Evolutionary conservation across 2,113 vertebrate species (phyloP).

Genomic region (Onychorhynchus coronatus): DNA sequence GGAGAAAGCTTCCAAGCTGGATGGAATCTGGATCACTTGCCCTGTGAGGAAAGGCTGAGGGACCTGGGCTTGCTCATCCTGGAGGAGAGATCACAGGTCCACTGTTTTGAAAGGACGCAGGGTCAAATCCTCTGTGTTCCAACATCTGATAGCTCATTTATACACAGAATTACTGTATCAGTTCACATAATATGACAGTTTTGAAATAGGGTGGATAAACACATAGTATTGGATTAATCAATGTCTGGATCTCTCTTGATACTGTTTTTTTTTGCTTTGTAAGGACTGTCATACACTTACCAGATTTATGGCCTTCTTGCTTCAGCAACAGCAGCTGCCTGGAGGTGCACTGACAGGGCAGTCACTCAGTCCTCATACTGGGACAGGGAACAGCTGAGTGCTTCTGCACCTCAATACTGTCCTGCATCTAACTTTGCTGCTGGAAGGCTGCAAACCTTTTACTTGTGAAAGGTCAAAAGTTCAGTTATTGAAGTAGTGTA

Average conservation of each 20-base stretch:
- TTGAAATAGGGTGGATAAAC: background rate
- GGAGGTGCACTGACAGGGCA: background rate
- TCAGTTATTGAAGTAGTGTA: background rate
- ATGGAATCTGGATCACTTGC: background rate
- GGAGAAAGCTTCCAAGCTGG: background rate
- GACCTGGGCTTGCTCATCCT: background rate
- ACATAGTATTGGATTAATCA: background rate
- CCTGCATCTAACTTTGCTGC: background rate
- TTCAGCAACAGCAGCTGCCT: rapidly evolving
- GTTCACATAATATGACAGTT: background rate
- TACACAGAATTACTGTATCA: rapidly evolving
- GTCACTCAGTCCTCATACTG: rapidly evolving
- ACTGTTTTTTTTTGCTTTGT: background rate
- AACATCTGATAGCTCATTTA: rapidly evolving
- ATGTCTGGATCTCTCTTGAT: background rate
- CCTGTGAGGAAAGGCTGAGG: background rate
- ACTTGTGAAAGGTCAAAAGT: background rate
- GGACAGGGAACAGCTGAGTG: background rate
- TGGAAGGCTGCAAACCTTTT: background rate
- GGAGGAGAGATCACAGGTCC: background rate
- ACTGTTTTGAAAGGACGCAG: background rate
- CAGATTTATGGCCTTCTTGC: background rate
- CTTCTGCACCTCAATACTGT: background rate
- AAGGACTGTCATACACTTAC: background rate
- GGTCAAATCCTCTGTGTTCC: background rate